These are phyloP conservation scores for Lynx canadensis DNA, from an alignment of 2,113 vertebrate genomes.

Conservation along the genomic window DNA sequence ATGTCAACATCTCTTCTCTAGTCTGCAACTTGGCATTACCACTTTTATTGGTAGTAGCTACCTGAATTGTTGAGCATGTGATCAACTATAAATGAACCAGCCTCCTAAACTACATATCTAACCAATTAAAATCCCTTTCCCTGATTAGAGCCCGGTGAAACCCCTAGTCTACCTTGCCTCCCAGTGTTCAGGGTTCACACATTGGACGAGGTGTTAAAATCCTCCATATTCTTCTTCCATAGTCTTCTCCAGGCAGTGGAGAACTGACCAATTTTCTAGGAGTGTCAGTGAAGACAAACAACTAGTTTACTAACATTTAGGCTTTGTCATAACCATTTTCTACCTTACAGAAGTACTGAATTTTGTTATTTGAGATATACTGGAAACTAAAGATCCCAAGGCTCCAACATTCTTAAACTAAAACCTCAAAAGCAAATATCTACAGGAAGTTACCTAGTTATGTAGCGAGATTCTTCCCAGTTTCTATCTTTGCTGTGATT, in stretches of 20 bases:
- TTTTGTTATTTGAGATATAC: constrained; percentile 8
- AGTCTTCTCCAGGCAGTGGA: not conserved
- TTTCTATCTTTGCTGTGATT: not conserved
- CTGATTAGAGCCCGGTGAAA: not conserved
- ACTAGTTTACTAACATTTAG: not conserved
- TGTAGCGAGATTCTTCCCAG: not conserved
- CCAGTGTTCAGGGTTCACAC: not conserved
- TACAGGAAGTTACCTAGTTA: not conserved
- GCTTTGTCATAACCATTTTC: not conserved
- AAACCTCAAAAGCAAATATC: not conserved
- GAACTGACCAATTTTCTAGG: not conserved
- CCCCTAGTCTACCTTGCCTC: not conserved
- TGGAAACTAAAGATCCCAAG: not conserved
- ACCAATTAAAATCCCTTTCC: not conserved
- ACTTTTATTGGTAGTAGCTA: not conserved
- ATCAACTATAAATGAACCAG: constrained; percentile 10
- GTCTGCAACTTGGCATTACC: not conserved
- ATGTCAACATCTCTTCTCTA: not conserved
- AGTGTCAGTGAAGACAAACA: not conserved
- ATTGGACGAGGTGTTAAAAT: not conserved
- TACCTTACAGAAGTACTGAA: not conserved
- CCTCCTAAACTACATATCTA: not conserved
- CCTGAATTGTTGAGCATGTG: not conserved
- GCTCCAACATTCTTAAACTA: not conserved
- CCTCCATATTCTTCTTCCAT: not conserved